Evolutionary conservation across 2,888 invertebrate genomes (phyloP), one percentile per base, ranked within the genome.

Genomic region (Pherbina coryleti): DNA sequence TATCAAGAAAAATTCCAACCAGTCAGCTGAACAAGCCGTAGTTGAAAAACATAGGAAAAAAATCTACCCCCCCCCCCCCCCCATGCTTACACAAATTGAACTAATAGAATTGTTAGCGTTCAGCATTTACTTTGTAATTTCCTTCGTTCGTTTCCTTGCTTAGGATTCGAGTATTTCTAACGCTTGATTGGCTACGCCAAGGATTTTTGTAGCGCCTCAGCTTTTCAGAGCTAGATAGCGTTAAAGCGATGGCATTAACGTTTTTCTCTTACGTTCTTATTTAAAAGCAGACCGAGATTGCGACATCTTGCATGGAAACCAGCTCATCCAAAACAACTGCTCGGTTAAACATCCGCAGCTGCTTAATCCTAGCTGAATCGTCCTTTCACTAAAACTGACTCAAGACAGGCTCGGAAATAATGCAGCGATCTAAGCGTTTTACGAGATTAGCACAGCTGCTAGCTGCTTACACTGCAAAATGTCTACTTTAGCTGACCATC

Each of bases 31-130:
- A 25, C 60, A 9, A 55, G 49, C 22, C 17, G 44, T 31, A 25
- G 17, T 44, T 44, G 44, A 44, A 44, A 11, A 11, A 2, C 7
- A 44, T 44, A 7, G 14, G 11, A 44, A 44, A 44, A 44, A 44
- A 37, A 7, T 4, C 37, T 37, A 1, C 8, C 5, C 9, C 37
- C 37, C 11, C 11, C 44, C 1, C 44, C 44, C 44, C 11, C 75
- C 53, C 22, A 71, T 44, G 64, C 14, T 25, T 70, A 77, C 77
- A 79, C 74, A 79, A 77, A 77, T 79, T 74, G 78, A 69, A 70
- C 78, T 78, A 79, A 79, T 79, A 75, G 79, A 78, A 72, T 73
- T 78, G 78, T 79, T 79, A 76, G 73, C 79, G 73, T 74, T 73
- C 76, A 76, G 69, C 75, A 74, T 76, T 79, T 79, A 72, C 76